Evolutionary conservation across 2,888 invertebrate genomes (phyloP).

Genomic region (Catonia carolina): DNA sequence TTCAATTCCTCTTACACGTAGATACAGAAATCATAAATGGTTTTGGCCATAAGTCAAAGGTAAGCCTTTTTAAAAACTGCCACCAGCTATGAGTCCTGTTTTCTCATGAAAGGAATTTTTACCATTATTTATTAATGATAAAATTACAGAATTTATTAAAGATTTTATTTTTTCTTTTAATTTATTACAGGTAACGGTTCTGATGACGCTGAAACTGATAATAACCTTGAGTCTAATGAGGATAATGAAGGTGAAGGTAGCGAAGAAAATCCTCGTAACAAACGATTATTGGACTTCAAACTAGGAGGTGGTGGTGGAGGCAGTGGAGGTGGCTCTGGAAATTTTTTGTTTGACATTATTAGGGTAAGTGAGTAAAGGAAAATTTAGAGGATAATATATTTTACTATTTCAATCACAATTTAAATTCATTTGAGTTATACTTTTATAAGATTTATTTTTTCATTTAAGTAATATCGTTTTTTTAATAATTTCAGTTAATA

Average conservation of each 20-base stretch:
- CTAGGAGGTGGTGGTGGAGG: slow-evolving; percentile 47
- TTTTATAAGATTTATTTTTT: neutral
- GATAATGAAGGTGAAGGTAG: slow-evolving; percentile 47
- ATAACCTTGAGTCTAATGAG: slow-evolving; percentile 45
- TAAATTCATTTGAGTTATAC: neutral
- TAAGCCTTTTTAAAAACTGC: too few species aligned
- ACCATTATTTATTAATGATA: too few species aligned
- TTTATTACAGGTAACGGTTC: too few species aligned
- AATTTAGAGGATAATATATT: too few species aligned
- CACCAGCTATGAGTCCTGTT: too few species aligned
- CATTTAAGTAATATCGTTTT: neutral
- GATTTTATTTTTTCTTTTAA: too few species aligned
- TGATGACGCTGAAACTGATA: slow-evolving; percentile 11
- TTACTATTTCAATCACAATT: neutral
- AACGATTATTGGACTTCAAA: slow-evolving; percentile 63
- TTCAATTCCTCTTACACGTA: too few species aligned
- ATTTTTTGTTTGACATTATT: slow-evolving; percentile 83
- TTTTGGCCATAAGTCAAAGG: too few species aligned
- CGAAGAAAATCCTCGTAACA: slow-evolving; percentile 73
- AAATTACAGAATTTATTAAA: too few species aligned
- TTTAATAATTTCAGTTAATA: too few species aligned
- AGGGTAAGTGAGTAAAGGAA: slow-evolving; percentile 76
- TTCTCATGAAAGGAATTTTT: too few species aligned
- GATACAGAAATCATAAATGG: too few species aligned
- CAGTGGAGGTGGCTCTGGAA: slow-evolving; percentile 66